Conservation (phyloP, 2,888 invertebrate genomes). For the Caenorhabditis zanzibari region DNA sequence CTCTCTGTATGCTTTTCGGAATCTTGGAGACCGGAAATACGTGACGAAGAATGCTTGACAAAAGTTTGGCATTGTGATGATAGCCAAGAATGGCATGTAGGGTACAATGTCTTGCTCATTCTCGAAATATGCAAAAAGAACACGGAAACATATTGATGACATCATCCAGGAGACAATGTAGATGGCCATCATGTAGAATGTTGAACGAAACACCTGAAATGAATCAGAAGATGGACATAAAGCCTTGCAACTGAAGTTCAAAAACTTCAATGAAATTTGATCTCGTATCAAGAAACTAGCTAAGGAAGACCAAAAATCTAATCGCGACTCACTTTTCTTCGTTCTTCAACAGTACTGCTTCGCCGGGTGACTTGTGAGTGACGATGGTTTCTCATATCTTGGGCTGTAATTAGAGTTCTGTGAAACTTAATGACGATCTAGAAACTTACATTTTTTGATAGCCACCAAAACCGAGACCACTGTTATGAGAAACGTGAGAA, state of each 20-base stretch:
- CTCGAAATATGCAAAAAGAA: constrained; percentile 21
- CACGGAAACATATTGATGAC: constrained; percentile 34
- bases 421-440: no score
- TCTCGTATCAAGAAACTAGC: neutral
- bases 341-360: constrained; percentile 43
- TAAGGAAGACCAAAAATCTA: neutral
- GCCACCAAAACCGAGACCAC: constrained; percentile 38
- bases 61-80: constrained; percentile 59
- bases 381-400: constrained; percentile 49
- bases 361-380: constrained; percentile 36
- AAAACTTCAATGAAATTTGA: neutral
- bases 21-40: constrained; percentile 48
- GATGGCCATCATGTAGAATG: constrained; percentile 54
- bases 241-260: neutral
- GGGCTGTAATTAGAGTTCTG: constrained; percentile 9
- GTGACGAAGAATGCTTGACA: constrained; percentile 58
- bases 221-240: neutral
- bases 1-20: constrained; percentile 56
- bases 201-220: constrained; percentile 51
- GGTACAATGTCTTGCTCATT: constrained; percentile 39
- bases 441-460: constrained; percentile 42
- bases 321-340: constrained; percentile 27
- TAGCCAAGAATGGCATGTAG: constrained; percentile 45
- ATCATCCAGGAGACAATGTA: constrained; percentile 58
- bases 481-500: constrained; percentile 28